Conservation (phyloP, 30 jellyfish, hydroid and myxozoan species). For the Turritopsis rubra region DNA sequence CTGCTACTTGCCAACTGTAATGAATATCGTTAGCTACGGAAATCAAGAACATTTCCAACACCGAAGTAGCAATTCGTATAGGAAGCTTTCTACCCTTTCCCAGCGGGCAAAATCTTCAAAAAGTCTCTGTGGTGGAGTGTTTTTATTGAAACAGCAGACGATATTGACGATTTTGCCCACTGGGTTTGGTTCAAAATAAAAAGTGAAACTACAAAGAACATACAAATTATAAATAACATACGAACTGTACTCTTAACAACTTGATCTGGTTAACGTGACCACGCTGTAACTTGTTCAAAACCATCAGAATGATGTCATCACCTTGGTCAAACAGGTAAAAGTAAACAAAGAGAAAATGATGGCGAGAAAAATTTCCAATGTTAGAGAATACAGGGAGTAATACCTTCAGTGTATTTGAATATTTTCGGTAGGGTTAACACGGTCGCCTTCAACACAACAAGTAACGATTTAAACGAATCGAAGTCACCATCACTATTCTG, state of each 20-base stretch:
- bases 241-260: slow-evolving; percentile 22
- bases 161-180: too few relatives aligned
- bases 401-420: slow-evolving; percentile 38
- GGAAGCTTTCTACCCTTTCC: too few relatives aligned
- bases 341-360: neutral
- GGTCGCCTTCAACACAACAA: slow-evolving; percentile 16
- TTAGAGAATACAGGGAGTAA: neutral
- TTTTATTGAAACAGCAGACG: too few relatives aligned
- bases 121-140: too few relatives aligned
- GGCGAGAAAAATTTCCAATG: too few relatives aligned
- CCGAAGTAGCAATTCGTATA: too few relatives aligned
- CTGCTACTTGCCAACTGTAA: too few relatives aligned
- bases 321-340: neutral
- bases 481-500: neutral
- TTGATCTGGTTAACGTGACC: slow-evolving; percentile 24
- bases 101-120: too few relatives aligned
- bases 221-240: neutral
- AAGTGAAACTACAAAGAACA: neutral
- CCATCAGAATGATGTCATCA: slow-evolving; percentile 25
- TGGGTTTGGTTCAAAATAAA: too few relatives aligned
- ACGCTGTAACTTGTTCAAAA: slow-evolving; percentile 25
- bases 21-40: too few relatives aligned
- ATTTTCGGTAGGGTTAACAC: slow-evolving; percentile 22
- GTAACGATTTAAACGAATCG: slow-evolving; percentile 24
- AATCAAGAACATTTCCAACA: too few relatives aligned